Conservation (phyloP, 2,113 vertebrate genomes). For the Atrichornis clamosus region DNA sequence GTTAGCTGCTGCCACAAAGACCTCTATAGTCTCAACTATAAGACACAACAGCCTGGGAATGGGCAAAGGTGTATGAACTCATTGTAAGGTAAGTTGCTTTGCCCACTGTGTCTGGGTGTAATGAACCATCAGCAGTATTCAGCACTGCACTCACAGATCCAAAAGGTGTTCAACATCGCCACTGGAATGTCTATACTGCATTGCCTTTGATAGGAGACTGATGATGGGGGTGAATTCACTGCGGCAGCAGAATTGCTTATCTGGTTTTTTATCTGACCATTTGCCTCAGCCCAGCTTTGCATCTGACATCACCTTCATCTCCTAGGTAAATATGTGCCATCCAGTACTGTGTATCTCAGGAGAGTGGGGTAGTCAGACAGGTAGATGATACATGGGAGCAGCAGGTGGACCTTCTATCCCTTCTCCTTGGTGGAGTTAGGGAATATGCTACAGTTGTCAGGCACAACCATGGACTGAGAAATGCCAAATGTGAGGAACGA, state of each 20-base stretch:
- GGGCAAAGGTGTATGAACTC: neutral
- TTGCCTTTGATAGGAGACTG: neutral
- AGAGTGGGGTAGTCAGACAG: neutral
- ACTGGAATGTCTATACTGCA: neutral
- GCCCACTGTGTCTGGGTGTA: neutral
- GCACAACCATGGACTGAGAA: neutral
- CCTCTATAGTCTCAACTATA: neutral
- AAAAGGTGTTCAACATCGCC: neutral
- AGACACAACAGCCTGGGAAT: neutral
- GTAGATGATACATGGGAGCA: neutral
- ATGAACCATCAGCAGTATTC: neutral
- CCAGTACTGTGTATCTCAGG: neutral
- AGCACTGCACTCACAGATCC: neutral
- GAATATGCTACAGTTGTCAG: neutral
- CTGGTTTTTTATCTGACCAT: neutral
- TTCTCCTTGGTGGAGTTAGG: neutral
- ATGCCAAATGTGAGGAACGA: neutral
- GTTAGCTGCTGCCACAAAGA: neutral
- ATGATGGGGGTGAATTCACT: neutral
- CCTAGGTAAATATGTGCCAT: neutral
- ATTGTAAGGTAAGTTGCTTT: neutral
- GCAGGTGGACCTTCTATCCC: rapidly evolving
- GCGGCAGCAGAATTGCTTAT: neutral
- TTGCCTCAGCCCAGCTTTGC: neutral
- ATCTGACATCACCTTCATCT: neutral